Evolutionary conservation across 2,113 vertebrate species (phyloP).

Genomic region (Xenopus laevis): DNA sequence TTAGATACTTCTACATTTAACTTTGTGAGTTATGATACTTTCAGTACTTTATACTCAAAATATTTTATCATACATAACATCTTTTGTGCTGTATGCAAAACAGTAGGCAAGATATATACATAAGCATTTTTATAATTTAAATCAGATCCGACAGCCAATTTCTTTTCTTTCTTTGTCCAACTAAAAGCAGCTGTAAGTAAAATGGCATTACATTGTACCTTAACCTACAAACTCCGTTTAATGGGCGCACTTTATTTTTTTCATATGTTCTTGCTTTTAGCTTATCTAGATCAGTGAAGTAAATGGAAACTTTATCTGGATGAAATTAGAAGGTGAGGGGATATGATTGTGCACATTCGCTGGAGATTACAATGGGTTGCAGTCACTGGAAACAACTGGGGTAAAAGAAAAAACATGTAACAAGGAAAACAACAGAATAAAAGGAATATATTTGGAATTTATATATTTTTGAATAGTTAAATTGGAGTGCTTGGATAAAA

Average conservation of each 20-base stretch:
- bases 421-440: no score
- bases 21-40: slow-evolving; percentile 1
- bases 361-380: not conserved
- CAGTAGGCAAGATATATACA: slow-evolving; percentile 16
- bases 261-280: slow-evolving; percentile 34
- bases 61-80: slow-evolving; percentile 17
- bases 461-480: not conserved
- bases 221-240: slow-evolving; percentile 29
- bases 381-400: not conserved
- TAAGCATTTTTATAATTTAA: slow-evolving; percentile 30
- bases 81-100: slow-evolving; percentile 18
- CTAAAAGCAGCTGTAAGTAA: slow-evolving; percentile 40
- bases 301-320: slow-evolving; percentile 15
- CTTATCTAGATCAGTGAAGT: slow-evolving; percentile 2
- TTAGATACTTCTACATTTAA: no score
- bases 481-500: no score
- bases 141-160: slow-evolving; percentile 18
- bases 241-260: slow-evolving; percentile 19
- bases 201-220: slow-evolving; percentile 31
- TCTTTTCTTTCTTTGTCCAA: slow-evolving; percentile 2
- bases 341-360: slow-evolving; percentile 1
- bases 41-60: slow-evolving; percentile 14
- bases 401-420: not conserved
- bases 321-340: slow-evolving; percentile 21
- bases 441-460: not conserved